Evolutionary conservation across 2,113 vertebrate species (phyloP).

Genomic region (Marmota monax): DNA sequence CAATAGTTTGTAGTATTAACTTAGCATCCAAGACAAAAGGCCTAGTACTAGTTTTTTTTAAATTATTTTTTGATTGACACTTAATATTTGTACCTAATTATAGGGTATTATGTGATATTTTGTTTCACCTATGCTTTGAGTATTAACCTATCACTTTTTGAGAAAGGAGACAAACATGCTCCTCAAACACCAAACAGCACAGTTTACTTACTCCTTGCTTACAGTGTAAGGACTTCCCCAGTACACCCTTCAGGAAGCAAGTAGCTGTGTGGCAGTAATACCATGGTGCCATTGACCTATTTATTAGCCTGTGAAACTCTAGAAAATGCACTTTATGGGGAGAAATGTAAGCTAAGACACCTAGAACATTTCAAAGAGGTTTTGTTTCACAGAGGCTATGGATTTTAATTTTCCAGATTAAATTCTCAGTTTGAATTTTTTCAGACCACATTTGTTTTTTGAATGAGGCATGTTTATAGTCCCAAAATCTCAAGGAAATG

Average conservation of each 20-base stretch:
- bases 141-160: not conserved
- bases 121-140: too few species aligned
- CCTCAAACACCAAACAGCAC: not conserved
- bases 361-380: not conserved
- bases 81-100: not conserved
- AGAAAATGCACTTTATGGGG: not conserved
- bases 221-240: too few species aligned
- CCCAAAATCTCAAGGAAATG: not conserved
- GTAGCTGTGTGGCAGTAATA: accelerated
- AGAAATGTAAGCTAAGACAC: accelerated
- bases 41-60: not conserved
- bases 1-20: not conserved
- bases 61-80: not conserved
- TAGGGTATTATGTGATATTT: too few species aligned
- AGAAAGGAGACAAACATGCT: not conserved
- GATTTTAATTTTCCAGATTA: not conserved
- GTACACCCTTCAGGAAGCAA: not conserved
- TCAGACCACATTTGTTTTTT: not conserved
- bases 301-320: not conserved
- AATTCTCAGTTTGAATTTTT: not conserved
- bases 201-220: accelerated
- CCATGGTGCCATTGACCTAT: not conserved
- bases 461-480: not conserved
- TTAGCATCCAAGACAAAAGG: not conserved
- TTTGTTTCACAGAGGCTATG: not conserved